Evolutionary conservation across 2,113 vertebrate species (phyloP).

Genomic region (Scopus umbretta): DNA sequence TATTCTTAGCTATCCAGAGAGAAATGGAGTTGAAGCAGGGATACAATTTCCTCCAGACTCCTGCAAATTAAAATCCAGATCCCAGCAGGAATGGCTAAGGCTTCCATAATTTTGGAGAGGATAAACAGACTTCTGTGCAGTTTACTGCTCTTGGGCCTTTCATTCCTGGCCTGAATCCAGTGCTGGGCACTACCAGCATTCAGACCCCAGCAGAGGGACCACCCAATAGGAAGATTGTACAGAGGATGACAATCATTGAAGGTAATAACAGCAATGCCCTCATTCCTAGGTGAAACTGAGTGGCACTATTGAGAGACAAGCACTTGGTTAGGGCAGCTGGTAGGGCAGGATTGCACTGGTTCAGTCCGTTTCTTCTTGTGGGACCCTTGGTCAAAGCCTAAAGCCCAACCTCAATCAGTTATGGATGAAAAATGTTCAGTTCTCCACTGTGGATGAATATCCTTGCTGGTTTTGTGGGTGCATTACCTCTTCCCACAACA

Average conservation of each 20-base stretch:
- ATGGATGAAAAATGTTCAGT: not conserved
- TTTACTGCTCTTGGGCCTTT: not conserved
- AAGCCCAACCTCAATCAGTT: not conserved
- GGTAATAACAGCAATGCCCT: not conserved
- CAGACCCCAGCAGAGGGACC: not conserved
- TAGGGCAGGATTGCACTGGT: not conserved
- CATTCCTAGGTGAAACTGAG: not conserved
- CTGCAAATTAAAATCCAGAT: not conserved
- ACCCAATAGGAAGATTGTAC: not conserved
- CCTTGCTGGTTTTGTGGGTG: not conserved
- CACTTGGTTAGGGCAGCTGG: not conserved
- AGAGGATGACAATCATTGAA: not conserved
- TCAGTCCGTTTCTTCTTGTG: not conserved
- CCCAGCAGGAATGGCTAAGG: not conserved
- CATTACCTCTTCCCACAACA: fast-evolving
- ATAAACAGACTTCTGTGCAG: not conserved
- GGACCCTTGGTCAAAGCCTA: not conserved
- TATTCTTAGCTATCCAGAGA: not conserved
- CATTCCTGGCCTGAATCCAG: not conserved
- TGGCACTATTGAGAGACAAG: not conserved
- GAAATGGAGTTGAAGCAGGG: not conserved
- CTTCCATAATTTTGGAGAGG: not conserved
- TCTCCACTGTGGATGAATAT: not conserved
- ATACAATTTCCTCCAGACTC: not conserved
- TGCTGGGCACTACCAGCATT: not conserved